phyloP scores from a whole-genome alignment of 2,113 vertebrate species.

The Smithornis capensis region DNA sequence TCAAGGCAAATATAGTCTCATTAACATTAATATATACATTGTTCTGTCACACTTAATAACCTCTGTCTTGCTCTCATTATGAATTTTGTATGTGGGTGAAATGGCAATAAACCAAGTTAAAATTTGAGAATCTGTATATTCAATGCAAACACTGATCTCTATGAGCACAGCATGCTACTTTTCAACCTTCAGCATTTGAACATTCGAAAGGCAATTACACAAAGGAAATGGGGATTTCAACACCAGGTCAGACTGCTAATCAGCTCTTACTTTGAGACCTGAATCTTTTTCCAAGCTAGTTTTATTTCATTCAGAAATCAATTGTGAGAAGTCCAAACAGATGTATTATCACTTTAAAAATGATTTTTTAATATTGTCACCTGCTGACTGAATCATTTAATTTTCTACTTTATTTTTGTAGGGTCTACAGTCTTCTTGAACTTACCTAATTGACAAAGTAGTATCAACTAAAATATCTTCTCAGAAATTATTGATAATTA shows the following conservation, averaged over 20 bases:
- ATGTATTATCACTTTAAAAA: not conserved
- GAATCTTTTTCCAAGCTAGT: not conserved
- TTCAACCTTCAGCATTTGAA: slow-evolving; percentile 30
- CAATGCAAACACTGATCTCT: slow-evolving; percentile 2
- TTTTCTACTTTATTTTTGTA: not conserved
- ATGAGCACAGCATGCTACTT: slow-evolving; percentile 9
- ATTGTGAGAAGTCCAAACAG: not conserved
- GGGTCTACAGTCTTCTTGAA: not conserved
- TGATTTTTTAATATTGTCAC: not conserved
- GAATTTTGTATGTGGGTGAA: slow-evolving; percentile 8
- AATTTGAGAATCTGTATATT: slow-evolving; percentile 11
- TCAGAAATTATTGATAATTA: not conserved
- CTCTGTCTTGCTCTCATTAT: not conserved
- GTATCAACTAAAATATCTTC: not conserved
- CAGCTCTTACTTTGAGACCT: not conserved
- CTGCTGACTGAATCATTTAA: not conserved
- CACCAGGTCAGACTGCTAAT: slow-evolving; percentile 28
- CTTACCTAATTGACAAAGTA: not conserved
- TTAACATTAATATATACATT: slow-evolving; percentile 18
- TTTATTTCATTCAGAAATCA: slow-evolving; percentile 15
- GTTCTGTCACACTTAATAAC: slow-evolving; percentile 33
- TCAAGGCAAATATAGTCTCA: not conserved
- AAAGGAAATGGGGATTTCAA: not conserved
- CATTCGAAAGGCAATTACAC: slow-evolving; percentile 45
- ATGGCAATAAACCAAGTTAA: slow-evolving; percentile 27